Base-by-base conservation (phyloP, 2,113 vertebrate species). In the Anser cygnoides region DNA sequence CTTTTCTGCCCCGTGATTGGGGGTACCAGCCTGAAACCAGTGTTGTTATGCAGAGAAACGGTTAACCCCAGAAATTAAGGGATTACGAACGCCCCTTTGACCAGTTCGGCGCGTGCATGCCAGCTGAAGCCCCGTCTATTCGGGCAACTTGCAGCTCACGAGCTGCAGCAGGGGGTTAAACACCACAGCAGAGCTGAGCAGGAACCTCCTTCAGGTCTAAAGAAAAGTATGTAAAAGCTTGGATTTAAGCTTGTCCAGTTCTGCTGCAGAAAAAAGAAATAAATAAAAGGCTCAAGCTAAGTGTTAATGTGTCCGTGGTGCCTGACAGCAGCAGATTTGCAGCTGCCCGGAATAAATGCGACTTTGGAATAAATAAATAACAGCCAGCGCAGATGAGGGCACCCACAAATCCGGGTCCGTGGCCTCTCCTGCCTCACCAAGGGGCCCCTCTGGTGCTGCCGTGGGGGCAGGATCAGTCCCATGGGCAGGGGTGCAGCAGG, bases 21-120 rank as follows among this genome's bases (percentile, higher is more conserved):
- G 5, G 37, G 63, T 6, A 31, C 35, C 33, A 12, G 4, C 10
- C 0, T 2, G 81, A 58, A 43, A 8, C 1, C 17, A 0, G 1
- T 1, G 14, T 9, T 4, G 80, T 72, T 59, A 6, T 4, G 4
- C 70, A 39, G 68, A 61, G 2, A 76, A 90, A 58, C 65, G 18
- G 29, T 54, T 87, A 95, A 89, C 16, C 79, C 43, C 2, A 3
- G 57, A 4, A 75, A 86, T 78, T 29, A 43, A 33, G 49, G 84
- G 86, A 92, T 90, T 61, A 15, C 2, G 11, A 55, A 25, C 9
- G 35, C 23, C 41, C 37, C 39, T 52, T 26, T 6, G 9, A 35
- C 22, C 75, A 4, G 65, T 18, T 6, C 35, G 74, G 37, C 1
- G 15, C 26, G 3, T 3, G 54, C 31, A 2, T 2, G n/a, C 49